phyloP scores from a whole-genome alignment of 1,140 invertebrate genomes.

The Atta colombica region DNA sequence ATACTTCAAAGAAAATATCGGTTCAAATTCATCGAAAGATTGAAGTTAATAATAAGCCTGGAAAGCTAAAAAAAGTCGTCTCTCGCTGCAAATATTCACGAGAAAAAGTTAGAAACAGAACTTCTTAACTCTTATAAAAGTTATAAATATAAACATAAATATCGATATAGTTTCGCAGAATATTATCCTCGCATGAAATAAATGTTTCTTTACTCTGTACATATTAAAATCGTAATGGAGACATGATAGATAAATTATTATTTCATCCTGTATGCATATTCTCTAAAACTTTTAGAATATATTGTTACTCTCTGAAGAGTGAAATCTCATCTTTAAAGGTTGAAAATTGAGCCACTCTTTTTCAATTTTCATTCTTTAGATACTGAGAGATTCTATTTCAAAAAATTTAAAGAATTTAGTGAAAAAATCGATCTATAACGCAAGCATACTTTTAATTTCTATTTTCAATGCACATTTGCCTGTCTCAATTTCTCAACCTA shows the following conservation, averaged over 20 bases:
- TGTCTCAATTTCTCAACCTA: not conserved
- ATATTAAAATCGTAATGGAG: too few species aligned
- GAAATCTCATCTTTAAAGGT: too few species aligned
- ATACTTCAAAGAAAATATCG: conserved; percentile 22
- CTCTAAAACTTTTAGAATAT: too few species aligned
- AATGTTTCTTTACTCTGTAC: not conserved
- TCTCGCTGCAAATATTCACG: not conserved
- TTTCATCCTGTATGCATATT: too few species aligned
- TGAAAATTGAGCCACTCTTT: too few species aligned
- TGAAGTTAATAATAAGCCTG: not conserved
- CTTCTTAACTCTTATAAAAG: not conserved
- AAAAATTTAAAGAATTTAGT: not conserved
- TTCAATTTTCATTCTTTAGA: too few species aligned
- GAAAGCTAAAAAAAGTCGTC: not conserved
- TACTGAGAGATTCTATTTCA: too few species aligned
- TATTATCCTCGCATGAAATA: not conserved
- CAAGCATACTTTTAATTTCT: not conserved
- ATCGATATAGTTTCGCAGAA: not conserved
- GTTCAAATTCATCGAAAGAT: not conserved
- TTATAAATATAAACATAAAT: conserved; percentile 11
- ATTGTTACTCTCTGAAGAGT: too few species aligned
- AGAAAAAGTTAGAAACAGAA: not conserved
- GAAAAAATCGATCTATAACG: not conserved
- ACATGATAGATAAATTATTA: too few species aligned
- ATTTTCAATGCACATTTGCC: not conserved